Conservation (phyloP, 2,113 vertebrate genomes). For the Trogon surrucura region DNA sequence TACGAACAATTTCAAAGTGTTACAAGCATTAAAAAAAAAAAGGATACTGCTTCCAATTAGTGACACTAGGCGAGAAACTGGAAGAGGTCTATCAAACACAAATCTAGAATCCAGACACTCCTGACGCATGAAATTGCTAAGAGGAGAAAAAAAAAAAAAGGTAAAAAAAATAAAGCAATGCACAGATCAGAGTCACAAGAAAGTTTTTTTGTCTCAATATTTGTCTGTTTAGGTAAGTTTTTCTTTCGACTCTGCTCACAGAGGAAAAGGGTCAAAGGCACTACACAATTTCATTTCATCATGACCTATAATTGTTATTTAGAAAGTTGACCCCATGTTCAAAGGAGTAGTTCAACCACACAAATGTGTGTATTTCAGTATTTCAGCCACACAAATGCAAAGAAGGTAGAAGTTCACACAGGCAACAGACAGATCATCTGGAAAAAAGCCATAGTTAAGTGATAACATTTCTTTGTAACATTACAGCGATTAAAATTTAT, state of each 20-base stretch:
- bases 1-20: not conserved
- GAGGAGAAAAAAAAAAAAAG: not conserved
- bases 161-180: not conserved
- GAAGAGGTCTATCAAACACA: slow-evolving; percentile 96
- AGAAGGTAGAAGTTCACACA: not conserved
- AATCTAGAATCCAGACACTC: slow-evolving; percentile 98
- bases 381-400: not conserved
- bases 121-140: slow-evolving; percentile 98
- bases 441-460: not conserved
- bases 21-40: not conserved
- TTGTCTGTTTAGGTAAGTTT: not conserved
- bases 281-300: not conserved
- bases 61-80: slow-evolving; percentile 92
- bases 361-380: not conserved
- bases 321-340: not conserved
- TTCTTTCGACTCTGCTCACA: not conserved
- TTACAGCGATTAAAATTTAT: not conserved
- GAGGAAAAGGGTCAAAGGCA: slow-evolving; percentile 7
- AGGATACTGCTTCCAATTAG: slow-evolving; percentile 99
- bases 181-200: not conserved
- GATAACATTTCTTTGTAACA: not conserved
- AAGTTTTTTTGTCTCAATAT: not conserved
- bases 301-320: not conserved
- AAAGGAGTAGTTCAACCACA: not conserved
- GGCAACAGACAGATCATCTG: not conserved